Base-by-base conservation (phyloP, 2,797 vertebrate genomes). In the Anniella stebbinsi region DNA sequence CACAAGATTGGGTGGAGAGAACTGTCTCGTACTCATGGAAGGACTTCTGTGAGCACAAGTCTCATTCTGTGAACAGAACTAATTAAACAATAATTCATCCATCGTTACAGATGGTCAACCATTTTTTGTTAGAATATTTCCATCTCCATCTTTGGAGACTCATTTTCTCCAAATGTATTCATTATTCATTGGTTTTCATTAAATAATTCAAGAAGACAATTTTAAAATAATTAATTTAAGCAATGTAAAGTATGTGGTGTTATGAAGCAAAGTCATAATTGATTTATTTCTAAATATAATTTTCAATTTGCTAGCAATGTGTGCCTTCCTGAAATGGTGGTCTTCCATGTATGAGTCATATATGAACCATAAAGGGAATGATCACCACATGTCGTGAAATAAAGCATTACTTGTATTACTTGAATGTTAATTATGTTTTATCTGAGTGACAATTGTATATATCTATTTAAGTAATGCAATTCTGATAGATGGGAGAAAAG, bases 161-260 rank as follows among this genome's bases (percentile, higher is more conserved):
- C 81, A 87, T 90, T 90, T 87, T 87, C 89, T 82, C 48, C 72
- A 69, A 90, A 69, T 87, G 60, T 87, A 87, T 90, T 90, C 70
- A 90, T 90, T 87, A 90, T 87, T 87, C 89, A 90, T 90, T 83
- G 70, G 13, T 70, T 90, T 90, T 87, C 72, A 90, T 77, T 18
- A 66, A 0, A 23, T 83, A 82, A 45, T 0, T 90, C 51, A 87
- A 36, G 86, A 88, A 67, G 83, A 92, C 57, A 85, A 92, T 45
- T 0, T 10, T 12, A 90, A 90, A 87, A 90, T 90, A 90, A 90
- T 90, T 90, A 90, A 90, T 90, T 87, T 90, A 90, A 90, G 85
- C 4, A 67, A 87, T 77, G 73, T 87, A 87, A 90, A 87, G 60
- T 83, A 90, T 54, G 60, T 33, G 51, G 45, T 87, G 66, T 87